Evolutionary conservation across 2,888 invertebrate species (phyloP), one percentile per base, ranked within the genome.

Genomic region (Allophyes oxyacanthae): DNA sequence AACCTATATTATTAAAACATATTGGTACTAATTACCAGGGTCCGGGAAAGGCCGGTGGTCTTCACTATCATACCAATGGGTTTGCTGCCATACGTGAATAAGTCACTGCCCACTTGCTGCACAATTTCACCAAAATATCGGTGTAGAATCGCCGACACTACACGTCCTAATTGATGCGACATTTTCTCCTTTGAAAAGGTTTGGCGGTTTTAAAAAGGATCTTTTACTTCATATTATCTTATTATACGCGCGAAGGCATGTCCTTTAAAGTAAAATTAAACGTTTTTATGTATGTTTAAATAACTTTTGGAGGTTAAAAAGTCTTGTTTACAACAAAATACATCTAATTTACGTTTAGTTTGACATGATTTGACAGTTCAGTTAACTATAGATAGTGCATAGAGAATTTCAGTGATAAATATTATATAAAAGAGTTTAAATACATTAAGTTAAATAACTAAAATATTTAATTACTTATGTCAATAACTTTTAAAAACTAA

Each of bases 61-160:
- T 94, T 95, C 7, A 94, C 89, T 50, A 98, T 96, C 77, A 96
- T 93, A 8, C 91, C 85, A 14, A 98, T 87, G 5, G 97, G 95
- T 82, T 96, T 96, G n/a, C 95, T 87, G 10, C 97, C 97, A 83
- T 95, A 95, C 59, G 95, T 94, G 78, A 96, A 96, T 48, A 98
- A 91, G 84, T 96, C 96, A 63, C 95, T 94, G 0, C 96, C 97
- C 6, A 98, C 96, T 82, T 95, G 92, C 81, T 97, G 96, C 0
- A 97, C 96, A 54, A 96, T 95, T 75, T 96, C 95, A 13, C 98
- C 98, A 86, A 97, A 98, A 87, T 97, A 96, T 87, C 98, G 97
- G 49, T 94, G 91, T 49, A 98, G 89, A 75, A 98, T 95, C 55
- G 95, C 94, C 0, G 96, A 96, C 72, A 97, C 95, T 41, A 97